These are phyloP conservation scores for Hyles lineata DNA, from an alignment of 2,888 invertebrate genomes.

Conservation along the genomic window DNA sequence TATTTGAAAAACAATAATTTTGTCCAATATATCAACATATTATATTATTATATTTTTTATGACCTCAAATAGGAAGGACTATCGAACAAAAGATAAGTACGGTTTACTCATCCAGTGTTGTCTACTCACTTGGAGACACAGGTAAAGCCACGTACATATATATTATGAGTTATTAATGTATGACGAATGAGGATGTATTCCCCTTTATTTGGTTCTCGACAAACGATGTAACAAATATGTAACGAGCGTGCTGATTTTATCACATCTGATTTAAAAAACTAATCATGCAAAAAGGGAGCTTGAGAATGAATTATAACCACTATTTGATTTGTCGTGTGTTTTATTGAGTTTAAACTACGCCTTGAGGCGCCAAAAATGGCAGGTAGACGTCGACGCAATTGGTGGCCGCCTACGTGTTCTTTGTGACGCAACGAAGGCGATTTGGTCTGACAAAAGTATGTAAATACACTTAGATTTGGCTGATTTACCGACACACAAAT, in stretches of 20 bases:
- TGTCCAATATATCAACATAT: too few relatives aligned
- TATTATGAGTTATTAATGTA: too few relatives aligned
- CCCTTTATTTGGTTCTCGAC: neutral
- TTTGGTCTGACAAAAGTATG: neutral
- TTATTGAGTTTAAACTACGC: constrained; percentile 11
- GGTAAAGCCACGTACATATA: too few relatives aligned
- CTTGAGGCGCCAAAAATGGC: constrained; percentile 5
- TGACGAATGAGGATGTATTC: neutral
- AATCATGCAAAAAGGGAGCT: neutral
- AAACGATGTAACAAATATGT: neutral
- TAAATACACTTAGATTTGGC: neutral
- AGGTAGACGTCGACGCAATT: constrained; percentile 2
- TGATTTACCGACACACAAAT: neutral
- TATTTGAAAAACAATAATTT: too few relatives aligned
- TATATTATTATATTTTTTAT: too few relatives aligned
- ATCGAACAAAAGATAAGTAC: too few relatives aligned
- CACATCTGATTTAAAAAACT: neutral
- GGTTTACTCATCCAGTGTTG: too few relatives aligned
- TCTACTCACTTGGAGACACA: too few relatives aligned
- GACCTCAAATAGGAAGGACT: too few relatives aligned
- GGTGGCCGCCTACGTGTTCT: neutral
- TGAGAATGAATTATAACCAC: neutral
- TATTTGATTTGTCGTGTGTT: neutral
- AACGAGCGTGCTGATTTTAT: neutral
- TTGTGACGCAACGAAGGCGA: constrained; percentile 11